Conservation (phyloP, 2,113 vertebrate species). For the Perognathus longimembris region DNA sequence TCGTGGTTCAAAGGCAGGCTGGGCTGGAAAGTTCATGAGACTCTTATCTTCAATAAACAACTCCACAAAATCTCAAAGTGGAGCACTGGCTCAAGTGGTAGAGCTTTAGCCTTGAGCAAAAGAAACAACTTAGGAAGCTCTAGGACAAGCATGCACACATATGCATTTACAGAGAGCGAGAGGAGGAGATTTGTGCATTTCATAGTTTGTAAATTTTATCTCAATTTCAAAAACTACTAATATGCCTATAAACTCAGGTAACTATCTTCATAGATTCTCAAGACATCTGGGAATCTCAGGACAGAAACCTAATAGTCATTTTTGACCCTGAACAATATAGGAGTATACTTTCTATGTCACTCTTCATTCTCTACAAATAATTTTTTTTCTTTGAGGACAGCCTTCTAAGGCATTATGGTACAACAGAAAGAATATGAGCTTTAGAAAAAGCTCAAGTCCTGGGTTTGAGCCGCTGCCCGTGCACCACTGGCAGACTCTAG, state of each 20-base stretch:
- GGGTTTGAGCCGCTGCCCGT: slow-evolving; percentile 15
- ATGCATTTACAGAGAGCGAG: too few relatives aligned
- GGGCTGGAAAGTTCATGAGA: too few relatives aligned
- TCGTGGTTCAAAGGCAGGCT: too few relatives aligned
- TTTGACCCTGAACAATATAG: not conserved
- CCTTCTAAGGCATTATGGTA: not conserved
- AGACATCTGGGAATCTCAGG: not conserved
- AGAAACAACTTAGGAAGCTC: too few relatives aligned
- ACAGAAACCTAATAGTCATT: not conserved
- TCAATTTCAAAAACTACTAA: slow-evolving; percentile 13
- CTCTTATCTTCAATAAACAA: too few relatives aligned
- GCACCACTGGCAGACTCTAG: slow-evolving; percentile 18
- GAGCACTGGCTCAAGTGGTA: too few relatives aligned
- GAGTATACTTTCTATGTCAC: slow-evolving; percentile 5
- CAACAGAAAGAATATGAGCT: slow-evolving; percentile 31
- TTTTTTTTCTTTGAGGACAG: slow-evolving; percentile 19
- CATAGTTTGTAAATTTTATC: not conserved
- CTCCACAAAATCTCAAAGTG: too few relatives aligned
- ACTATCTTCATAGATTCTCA: not conserved
- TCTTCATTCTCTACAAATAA: slow-evolving; percentile 40
- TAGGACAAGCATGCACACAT: too few relatives aligned
- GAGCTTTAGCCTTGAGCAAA: too few relatives aligned
- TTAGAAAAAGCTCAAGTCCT: slow-evolving; percentile 35
- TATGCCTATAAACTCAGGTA: not conserved
- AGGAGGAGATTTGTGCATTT: not conserved